A percentile compares a stretch with the other conserved stretches of the same genome.
Conservation (phyloP, 2,888 invertebrate genomes). For the Heliconius ismenius region DNA sequence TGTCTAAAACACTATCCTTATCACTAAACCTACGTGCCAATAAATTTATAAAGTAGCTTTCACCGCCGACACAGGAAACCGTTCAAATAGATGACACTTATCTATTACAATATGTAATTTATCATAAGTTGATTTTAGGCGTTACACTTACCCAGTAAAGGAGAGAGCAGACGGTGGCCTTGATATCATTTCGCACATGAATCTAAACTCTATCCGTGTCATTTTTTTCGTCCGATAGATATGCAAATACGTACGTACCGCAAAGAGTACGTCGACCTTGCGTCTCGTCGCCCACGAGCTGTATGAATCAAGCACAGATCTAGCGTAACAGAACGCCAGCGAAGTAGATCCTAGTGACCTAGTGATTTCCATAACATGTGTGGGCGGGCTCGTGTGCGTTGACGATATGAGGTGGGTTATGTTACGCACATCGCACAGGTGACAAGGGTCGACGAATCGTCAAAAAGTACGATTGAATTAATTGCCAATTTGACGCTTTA, state of each 20-base stretch:
- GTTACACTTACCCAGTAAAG: constrained; percentile 81
- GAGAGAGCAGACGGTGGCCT: constrained; percentile 75
- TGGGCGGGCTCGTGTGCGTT: constrained; percentile 56
- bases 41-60: constrained; percentile 61
- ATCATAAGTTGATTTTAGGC: constrained; percentile 76
- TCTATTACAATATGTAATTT: constrained; percentile 78
- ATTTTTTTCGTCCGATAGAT: constrained; percentile 73
- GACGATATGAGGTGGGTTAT: constrained; percentile 41
- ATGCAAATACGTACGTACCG: constrained; percentile 79
- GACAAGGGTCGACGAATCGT: constrained; percentile 53
- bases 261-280: constrained; percentile 80
- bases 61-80: constrained; percentile 76
- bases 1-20: constrained; percentile 23
- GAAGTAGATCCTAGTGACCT: constrained; percentile 75
- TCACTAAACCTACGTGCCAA: constrained; percentile 34
- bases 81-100: constrained; percentile 75
- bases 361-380: constrained; percentile 75
- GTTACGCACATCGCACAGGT: constrained; percentile 48
- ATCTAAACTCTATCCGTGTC: constrained; percentile 67
- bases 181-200: constrained; percentile 75
- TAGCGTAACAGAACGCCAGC: constrained; percentile 57
- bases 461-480: constrained; percentile 38
- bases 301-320: constrained; percentile 69
- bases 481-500: constrained; percentile 41
- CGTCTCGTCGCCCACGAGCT: constrained; percentile 64